Conservation (phyloP, 2,113 vertebrate genomes). For the Epinephelus moara region DNA sequence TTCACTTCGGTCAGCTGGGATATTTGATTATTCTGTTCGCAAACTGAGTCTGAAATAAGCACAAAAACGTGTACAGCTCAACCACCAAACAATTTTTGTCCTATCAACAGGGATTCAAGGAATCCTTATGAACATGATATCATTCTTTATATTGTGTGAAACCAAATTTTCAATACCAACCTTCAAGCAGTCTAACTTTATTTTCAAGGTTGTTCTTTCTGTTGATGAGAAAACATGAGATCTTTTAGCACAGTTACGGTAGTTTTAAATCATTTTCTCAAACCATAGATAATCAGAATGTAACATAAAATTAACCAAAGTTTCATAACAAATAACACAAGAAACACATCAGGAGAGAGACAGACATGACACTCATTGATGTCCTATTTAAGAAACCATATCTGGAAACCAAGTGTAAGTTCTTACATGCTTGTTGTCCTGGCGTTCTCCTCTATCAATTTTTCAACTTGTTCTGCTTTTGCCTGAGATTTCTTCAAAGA, state of each 20-base stretch:
- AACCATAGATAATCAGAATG: background rate
- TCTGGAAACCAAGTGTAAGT: background rate
- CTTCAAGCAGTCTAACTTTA: constrained; percentile 91
- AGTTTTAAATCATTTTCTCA: background rate
- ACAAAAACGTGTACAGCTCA: background rate
- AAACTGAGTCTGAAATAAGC: constrained; percentile 84
- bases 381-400: background rate
- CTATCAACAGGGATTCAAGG: background rate
- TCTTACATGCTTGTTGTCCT: constrained; percentile 88
- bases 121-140: background rate
- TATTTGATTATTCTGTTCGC: constrained; percentile 87
- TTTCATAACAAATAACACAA: background rate
- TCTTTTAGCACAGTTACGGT: background rate
- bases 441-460: constrained; percentile 87
- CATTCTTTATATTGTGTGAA: background rate
- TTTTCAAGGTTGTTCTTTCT: constrained; percentile 92
- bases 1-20: constrained; percentile 89
- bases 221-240: constrained; percentile 50
- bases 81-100: background rate
- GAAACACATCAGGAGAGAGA: background rate
- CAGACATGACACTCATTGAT: background rate
- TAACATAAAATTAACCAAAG: background rate
- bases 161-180: constrained; percentile 75
- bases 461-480: constrained; percentile 85
- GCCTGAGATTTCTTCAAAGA: constrained; percentile 88